These are phyloP conservation scores for Peromyscus attwateri DNA, from an alignment of 2,797 vertebrate genomes.

Conservation along the genomic window DNA sequence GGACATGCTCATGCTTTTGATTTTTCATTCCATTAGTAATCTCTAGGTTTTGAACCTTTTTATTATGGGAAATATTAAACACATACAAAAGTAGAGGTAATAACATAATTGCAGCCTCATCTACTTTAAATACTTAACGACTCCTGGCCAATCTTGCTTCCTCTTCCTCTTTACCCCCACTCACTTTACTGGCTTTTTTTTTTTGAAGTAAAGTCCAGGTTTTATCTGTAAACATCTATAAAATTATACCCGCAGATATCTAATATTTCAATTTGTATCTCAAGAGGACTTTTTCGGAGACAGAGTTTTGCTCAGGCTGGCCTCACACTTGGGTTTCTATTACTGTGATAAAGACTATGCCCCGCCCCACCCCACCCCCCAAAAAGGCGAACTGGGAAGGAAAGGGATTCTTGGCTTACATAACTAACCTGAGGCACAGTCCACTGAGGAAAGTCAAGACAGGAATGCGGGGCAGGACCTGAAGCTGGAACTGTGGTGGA, in stretches of 20 bases:
- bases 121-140: slow-evolving; percentile 51
- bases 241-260: slow-evolving; percentile 14
- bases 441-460: neutral
- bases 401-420: neutral
- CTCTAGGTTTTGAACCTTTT: slow-evolving; percentile 30
- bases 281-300: neutral
- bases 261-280: slow-evolving; percentile 15
- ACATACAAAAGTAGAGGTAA: slow-evolving; percentile 8
- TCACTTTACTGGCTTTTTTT: neutral
- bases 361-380: neutral
- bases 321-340: neutral
- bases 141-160: neutral
- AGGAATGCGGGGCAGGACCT: neutral
- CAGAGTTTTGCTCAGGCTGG: neutral
- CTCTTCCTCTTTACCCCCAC: slow-evolving; percentile 45
- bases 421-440: neutral
- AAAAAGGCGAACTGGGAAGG: neutral
- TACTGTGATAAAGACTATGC: neutral
- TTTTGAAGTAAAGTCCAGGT: slow-evolving; percentile 50
- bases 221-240: slow-evolving; percentile 59
- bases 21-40: neutral
- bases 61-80: slow-evolving; percentile 58
- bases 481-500: neutral
- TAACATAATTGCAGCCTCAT: slow-evolving; percentile 52
- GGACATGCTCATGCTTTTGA: neutral